phyloP scores from a whole-genome alignment of 2,797 vertebrate species.

The Enteromius paludinosus region DNA sequence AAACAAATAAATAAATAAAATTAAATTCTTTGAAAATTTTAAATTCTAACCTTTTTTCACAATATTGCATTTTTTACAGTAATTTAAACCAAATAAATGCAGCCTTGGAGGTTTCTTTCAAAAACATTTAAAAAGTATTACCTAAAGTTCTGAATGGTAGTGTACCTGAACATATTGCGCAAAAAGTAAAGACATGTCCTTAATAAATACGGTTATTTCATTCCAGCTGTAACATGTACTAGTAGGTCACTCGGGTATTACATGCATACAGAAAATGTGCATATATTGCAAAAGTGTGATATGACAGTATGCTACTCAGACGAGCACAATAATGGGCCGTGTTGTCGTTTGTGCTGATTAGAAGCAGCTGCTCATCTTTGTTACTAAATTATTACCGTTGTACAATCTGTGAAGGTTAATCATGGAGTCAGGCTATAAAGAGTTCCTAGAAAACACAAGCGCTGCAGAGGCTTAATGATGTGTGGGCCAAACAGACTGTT shows the following conservation, averaged over 20 bases:
- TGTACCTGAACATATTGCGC: no score
- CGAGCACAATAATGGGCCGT: conserved; percentile 10
- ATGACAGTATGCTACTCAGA: not conserved
- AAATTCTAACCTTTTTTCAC: not conserved
- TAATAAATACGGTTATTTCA: conserved; percentile 4
- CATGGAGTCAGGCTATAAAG: not conserved
- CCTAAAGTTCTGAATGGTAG: not conserved
- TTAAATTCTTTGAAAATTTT: not conserved
- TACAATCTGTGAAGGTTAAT: conserved; percentile 39
- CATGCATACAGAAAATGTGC: not conserved
- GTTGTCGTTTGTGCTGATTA: conserved; percentile 13
- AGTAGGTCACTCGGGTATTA: not conserved
- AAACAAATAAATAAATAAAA: no score
- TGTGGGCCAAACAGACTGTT: conserved; percentile 50
- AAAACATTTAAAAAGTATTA: not conserved
- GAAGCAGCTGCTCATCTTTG: conserved; percentile 23
- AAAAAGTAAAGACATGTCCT: not conserved
- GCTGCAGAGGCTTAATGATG: conserved; percentile 14
- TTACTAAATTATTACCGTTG: not conserved
- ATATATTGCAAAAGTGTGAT: not conserved
- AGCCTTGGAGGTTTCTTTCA: not conserved
- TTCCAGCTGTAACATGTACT: not conserved
- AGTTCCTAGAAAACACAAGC: conserved; percentile 21
- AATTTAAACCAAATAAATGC: conserved; percentile 1
- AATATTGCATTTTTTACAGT: not conserved